Base-by-base conservation (phyloP, 2,113 vertebrate species). In the Crypturellus undulatus region DNA sequence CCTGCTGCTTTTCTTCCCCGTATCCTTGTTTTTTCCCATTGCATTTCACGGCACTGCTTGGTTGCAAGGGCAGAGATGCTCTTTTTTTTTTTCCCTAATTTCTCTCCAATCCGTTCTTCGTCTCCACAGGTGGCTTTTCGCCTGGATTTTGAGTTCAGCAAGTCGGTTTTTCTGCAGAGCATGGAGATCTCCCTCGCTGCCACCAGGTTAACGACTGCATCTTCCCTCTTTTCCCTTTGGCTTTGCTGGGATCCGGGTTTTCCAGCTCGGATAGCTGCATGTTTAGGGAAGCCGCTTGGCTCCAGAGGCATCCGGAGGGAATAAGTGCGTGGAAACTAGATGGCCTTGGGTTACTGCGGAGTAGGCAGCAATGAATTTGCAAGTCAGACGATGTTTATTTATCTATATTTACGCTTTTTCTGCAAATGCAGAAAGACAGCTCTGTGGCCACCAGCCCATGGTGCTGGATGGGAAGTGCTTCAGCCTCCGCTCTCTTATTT, bases 61-160 rank as follows among this genome's bases (percentile, higher is more conserved):
- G 52, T 11, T 25, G 26, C 54, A 30, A 30, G 28, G 54, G 54
- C 54, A 56, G 54, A 2, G 24, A 1, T 6, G 5, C 5, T 6
- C 8, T 32, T 43, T 30, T 36, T 43, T 30, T 36, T 54, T 11
- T 4, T 3, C 3, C 28, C 5, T 24, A 10, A 1, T 26, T 38
- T 78, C 40, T 79, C 47, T 62, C 60, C 28, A 0, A 34, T 49
- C 26, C 60, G 8, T 84, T 82, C 58, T 79, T 38, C 5, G 52
- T 92, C 59, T 91, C 71, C 16, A 0, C 97, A 99, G 99, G 98
- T 99, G 2, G 97, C 98, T 52, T 99, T 99, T 94, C 98, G 97
- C 10, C 94, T 99, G 93, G 99, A 99, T 97, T 99, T 99, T 34
- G 99, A 99, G 73, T 99, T 99, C 97, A 99, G 98, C 96, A 99